These are phyloP conservation scores for Apantesis nais DNA, from an alignment of 2,888 invertebrate genomes.

Conservation along the genomic window DNA sequence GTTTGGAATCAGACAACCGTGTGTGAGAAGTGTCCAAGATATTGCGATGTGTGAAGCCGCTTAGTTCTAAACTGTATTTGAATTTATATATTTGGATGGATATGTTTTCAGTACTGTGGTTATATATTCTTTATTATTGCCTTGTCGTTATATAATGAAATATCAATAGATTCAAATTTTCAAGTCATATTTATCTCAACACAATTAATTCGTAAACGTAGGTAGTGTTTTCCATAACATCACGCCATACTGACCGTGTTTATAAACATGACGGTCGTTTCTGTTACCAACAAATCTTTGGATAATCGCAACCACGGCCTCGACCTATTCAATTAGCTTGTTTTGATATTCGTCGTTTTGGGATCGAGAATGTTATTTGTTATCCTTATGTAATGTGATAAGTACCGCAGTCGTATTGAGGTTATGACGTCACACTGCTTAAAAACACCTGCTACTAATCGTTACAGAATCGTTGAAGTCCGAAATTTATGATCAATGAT, in stretches of 20 bases:
- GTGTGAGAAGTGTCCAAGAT: too few relatives aligned
- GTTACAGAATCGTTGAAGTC: not conserved
- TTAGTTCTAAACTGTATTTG: too few relatives aligned
- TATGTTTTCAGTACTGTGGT: too few relatives aligned
- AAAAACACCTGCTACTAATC: not conserved
- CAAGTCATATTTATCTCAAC: constrained; percentile 18
- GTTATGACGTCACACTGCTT: not conserved
- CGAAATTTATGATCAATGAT: not conserved
- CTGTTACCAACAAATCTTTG: constrained; percentile 25
- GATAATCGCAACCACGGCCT: constrained; percentile 13
- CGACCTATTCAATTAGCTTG: constrained; percentile 7
- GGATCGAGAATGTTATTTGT: not conserved
- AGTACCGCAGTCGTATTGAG: not conserved
- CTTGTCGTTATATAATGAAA: not conserved
- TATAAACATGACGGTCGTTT: constrained; percentile 24
- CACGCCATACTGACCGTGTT: constrained; percentile 19
- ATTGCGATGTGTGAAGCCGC: too few relatives aligned
- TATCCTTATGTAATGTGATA: constrained; percentile 1
- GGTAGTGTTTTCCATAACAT: constrained; percentile 36
- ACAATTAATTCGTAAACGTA: constrained; percentile 15
- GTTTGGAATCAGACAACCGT: too few relatives aligned
- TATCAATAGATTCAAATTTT: not conserved
- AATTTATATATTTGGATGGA: too few relatives aligned
- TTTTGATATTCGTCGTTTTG: constrained; percentile 12
- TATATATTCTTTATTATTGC: too few relatives aligned